phyloP scores from a whole-genome alignment of 2,113 vertebrate genomes.

The Pithys albifrons region DNA sequence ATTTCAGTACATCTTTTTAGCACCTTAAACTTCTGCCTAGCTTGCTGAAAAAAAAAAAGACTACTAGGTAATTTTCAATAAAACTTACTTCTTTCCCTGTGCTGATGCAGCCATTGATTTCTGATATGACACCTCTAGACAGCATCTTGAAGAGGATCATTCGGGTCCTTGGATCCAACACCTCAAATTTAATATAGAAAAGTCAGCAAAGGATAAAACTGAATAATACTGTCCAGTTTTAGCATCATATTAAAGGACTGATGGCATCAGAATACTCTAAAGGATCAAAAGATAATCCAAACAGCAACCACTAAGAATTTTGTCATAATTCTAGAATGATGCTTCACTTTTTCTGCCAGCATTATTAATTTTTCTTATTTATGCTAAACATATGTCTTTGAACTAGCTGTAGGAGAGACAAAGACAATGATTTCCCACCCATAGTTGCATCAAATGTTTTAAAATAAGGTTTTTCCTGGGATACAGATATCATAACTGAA shows the following conservation, averaged over 20 bases:
- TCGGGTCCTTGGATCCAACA: slow-evolving; percentile 92
- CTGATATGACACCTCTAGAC: slow-evolving; percentile 86
- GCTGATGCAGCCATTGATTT: slow-evolving; percentile 97
- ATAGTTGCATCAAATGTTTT: not conserved
- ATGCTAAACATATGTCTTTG: not conserved
- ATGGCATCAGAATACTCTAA: not conserved
- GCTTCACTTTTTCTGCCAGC: not conserved
- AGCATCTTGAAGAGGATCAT: slow-evolving; percentile 99
- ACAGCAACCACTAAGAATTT: not conserved
- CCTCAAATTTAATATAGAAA: slow-evolving; percentile 69
- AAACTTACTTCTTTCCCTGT: slow-evolving; percentile 92
- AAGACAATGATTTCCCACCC: not conserved
- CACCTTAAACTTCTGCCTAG: not conserved
- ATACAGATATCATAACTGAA: not conserved
- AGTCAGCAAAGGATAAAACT: not conserved
- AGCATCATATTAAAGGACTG: not conserved
- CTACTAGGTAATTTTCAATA: not conserved
- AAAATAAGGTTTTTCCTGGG: not conserved
- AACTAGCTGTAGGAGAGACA: not conserved
- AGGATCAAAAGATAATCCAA: not conserved
- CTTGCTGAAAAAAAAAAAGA: not conserved
- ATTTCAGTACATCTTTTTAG: not conserved
- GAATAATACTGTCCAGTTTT: not conserved
- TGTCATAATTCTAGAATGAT: not conserved
- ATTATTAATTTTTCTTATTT: not conserved